A percentile compares a stretch with the other conserved stretches of the same genome.
Evolutionary conservation across 2,888 invertebrate genomes (phyloP).

Genomic region (Drosophila lacicola): DNA sequence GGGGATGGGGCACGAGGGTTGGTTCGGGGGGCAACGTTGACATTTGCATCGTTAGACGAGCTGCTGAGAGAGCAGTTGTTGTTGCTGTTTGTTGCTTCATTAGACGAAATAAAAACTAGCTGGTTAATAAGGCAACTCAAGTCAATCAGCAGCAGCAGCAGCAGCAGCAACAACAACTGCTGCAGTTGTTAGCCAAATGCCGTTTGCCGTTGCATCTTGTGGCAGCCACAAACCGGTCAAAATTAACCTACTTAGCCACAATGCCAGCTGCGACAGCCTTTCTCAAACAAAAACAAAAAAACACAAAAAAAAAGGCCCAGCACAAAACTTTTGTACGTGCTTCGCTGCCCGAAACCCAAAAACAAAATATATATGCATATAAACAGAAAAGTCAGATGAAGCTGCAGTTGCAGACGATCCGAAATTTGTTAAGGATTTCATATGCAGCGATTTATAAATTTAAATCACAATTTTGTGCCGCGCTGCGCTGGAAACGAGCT

Average conservation of each 20-base stretch:
- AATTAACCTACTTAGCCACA: conserved; percentile 79
- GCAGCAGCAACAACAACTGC: conserved; percentile 21
- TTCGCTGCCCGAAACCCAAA: conserved; percentile 10
- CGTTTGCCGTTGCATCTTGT: conserved; percentile 38
- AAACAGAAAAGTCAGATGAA: conserved; percentile 14
- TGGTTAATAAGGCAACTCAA: conserved; percentile 67
- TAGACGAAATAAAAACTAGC: conserved; percentile 52
- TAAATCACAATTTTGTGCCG: conserved; percentile 7
- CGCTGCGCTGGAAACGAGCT: background rate
- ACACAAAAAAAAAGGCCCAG: conserved; percentile 23
- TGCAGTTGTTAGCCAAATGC: conserved; percentile 64
- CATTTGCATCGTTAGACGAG: conserved; percentile 63
- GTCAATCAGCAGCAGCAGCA: conserved; percentile 64
- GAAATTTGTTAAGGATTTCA: conserved; percentile 2
- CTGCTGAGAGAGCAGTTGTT: conserved; percentile 41
- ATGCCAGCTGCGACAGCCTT: conserved; percentile 51
- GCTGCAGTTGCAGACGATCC: conserved; percentile 27
- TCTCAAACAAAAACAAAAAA: conserved; percentile 22
- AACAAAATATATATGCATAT: background rate
- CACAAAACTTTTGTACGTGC: conserved; percentile 71
- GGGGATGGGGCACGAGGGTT: background rate
- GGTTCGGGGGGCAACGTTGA: conserved; percentile 31
- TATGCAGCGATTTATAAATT: conserved; percentile 19
- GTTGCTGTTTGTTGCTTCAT: conserved; percentile 64
- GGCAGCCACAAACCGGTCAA: conserved; percentile 77